phyloP scores from a whole-genome alignment of 2,113 vertebrate genomes.

The Sylvilagus bachmani region DNA sequence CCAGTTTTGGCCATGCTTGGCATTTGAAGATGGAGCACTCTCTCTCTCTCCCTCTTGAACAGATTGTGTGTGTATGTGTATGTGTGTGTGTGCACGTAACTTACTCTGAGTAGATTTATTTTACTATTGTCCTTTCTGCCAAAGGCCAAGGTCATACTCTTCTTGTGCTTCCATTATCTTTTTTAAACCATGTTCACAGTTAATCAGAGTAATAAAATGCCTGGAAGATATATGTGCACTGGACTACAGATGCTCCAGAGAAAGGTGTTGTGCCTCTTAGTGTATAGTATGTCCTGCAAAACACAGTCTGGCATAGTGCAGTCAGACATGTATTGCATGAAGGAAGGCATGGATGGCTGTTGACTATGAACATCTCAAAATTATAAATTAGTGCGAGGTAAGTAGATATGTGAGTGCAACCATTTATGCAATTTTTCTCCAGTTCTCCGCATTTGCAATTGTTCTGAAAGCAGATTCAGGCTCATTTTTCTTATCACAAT shows the following conservation, averaged over 20 bases:
- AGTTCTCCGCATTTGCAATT: neutral
- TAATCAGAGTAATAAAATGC: neutral
- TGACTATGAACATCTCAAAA: neutral
- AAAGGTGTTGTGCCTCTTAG: neutral
- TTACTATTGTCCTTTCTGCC: neutral
- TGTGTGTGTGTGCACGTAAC: neutral
- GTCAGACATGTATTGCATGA: neutral
- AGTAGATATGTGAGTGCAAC: neutral
- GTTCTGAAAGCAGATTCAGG: neutral
- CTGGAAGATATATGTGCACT: neutral
- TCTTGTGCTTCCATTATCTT: neutral
- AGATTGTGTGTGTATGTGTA: neutral
- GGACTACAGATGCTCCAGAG: neutral
- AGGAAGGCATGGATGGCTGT: neutral
- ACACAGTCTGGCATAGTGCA: neutral
- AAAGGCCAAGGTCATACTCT: neutral
- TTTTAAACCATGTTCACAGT: neutral
- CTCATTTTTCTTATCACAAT: slow-evolving; percentile 1
- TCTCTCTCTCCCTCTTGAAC: too few species aligned
- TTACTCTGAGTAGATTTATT: neutral
- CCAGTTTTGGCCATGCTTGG: too few species aligned
- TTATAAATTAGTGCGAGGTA: neutral
- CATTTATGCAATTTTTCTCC: neutral
- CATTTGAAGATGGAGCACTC: too few species aligned
- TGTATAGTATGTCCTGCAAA: neutral